phyloP scores from a whole-genome alignment of 2,888 invertebrate genomes.

The Hydrotaea cyrtoneurina region DNA sequence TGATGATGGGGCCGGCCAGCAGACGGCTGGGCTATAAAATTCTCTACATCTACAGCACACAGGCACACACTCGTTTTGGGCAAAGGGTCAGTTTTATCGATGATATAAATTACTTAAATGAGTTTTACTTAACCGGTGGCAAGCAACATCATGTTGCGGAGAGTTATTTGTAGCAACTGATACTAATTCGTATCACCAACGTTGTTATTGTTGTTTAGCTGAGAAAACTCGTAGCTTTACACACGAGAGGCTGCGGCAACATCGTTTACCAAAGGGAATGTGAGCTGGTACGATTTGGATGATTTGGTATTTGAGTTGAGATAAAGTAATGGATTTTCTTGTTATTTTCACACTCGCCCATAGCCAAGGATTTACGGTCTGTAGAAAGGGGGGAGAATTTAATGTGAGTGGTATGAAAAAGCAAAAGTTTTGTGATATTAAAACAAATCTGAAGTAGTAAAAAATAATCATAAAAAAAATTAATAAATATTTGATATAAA shows the following conservation, averaged over 20 bases:
- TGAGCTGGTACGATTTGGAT: neutral
- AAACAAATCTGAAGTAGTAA: no score
- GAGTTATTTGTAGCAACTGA: neutral
- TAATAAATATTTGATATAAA: no score
- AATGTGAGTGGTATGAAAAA: no score
- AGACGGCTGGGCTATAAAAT: neutral
- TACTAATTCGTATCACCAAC: neutral
- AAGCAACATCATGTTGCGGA: constrained; percentile 10
- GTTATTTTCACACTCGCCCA: neutral
- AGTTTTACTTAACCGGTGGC: constrained; percentile 26
- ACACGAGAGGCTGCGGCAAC: neutral
- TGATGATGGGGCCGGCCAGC: neutral
- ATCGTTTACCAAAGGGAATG: no score
- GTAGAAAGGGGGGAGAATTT: no score
- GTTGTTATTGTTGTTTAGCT: neutral
- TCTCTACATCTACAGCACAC: neutral
- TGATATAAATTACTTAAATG: constrained; percentile 27
- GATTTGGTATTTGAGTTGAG: neutral
- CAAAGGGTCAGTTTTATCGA: constrained; percentile 26
- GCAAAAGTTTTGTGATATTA: no score
- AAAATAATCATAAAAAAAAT: no score
- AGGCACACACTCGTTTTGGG: neutral
- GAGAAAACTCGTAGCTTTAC: neutral
- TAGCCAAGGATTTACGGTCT: neutral
- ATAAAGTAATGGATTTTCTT: neutral